A percentile compares a stretch with the other conserved stretches of the same genome.
Conservation (phyloP, 2,888 invertebrate genomes). For the Lottia scabra region DNA sequence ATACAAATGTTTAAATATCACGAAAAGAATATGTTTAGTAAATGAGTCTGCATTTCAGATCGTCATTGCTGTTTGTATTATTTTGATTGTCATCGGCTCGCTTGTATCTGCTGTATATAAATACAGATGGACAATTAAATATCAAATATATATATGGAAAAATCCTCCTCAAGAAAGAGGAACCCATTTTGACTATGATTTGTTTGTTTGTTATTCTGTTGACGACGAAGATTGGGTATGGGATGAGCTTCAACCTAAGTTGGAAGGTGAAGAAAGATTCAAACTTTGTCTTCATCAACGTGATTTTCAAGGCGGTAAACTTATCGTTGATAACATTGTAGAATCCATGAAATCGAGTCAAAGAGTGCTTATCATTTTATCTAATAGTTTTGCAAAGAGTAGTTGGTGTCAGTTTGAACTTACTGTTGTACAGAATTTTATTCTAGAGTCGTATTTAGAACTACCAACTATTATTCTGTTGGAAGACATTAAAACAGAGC, state of each 20-base stretch:
- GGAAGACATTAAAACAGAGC: constrained; percentile 76
- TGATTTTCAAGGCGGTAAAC: constrained; percentile 79
- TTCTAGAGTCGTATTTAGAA: constrained; percentile 71
- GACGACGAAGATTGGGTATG: constrained; percentile 77
- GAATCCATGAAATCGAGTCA: constrained; percentile 78
- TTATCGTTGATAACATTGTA: constrained; percentile 80
- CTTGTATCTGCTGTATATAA: neutral
- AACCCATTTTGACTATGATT: constrained; percentile 72
- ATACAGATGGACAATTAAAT: neutral
- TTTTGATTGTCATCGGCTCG: neutral
- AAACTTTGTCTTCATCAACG: constrained; percentile 78
- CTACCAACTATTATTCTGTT: constrained; percentile 77
- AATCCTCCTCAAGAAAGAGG: constrained; percentile 36
- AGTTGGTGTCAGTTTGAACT: constrained; percentile 83
- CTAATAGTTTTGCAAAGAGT: constrained; percentile 76
- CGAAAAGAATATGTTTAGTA: neutral
- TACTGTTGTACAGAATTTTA: constrained; percentile 77
- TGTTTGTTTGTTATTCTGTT: constrained; percentile 79
- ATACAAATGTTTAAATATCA: neutral
- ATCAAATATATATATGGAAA: neutral
- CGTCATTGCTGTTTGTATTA: neutral
- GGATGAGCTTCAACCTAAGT: constrained; percentile 75
- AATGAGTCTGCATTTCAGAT: neutral
- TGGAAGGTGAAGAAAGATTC: constrained; percentile 72
- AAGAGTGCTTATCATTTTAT: constrained; percentile 76